phyloP scores from a whole-genome alignment of 2,797 vertebrate genomes.

The Enteromius thamalakanensis region DNA sequence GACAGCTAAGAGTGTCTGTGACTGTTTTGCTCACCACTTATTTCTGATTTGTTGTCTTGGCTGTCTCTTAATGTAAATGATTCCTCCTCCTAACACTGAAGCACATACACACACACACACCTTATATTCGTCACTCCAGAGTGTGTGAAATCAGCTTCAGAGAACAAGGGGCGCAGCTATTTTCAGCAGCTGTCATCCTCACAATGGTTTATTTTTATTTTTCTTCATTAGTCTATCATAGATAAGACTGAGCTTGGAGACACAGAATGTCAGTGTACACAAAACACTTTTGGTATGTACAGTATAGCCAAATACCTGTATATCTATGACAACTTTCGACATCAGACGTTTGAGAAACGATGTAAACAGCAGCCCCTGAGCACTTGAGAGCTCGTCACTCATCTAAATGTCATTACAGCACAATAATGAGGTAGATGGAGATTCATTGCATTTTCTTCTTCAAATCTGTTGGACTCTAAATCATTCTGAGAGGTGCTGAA shows the following conservation, averaged over 20 bases:
- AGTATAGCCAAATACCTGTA: slow-evolving; percentile 14
- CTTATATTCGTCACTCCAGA: slow-evolving; percentile 71
- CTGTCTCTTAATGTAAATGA: slow-evolving; percentile 76
- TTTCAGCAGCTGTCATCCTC: slow-evolving; percentile 71
- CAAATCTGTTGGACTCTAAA: slow-evolving; percentile 28
- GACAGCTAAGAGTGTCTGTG: background rate
- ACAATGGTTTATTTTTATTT: slow-evolving; percentile 65
- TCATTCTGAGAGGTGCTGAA: slow-evolving; percentile 7
- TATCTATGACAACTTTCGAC: slow-evolving; percentile 9
- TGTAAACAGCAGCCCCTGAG: slow-evolving; percentile 22
- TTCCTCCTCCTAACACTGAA: slow-evolving; percentile 31
- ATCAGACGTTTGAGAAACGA: slow-evolving; percentile 27
- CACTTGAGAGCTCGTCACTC: slow-evolving; percentile 16
- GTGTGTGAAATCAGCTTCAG: slow-evolving; percentile 73
- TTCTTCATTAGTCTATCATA: slow-evolving; percentile 57
- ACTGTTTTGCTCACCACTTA: slow-evolving; percentile 58
- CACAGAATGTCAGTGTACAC: background rate
- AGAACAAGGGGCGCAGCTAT: slow-evolving; percentile 71
- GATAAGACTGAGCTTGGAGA: slow-evolving; percentile 50
- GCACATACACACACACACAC: slow-evolving; percentile 61
- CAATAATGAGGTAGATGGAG: slow-evolving; percentile 30
- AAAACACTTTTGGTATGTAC: slow-evolving; percentile 17
- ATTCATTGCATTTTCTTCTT: slow-evolving; percentile 11
- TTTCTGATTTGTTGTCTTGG: slow-evolving; percentile 72
- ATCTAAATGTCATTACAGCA: slow-evolving; percentile 32